Evolutionary conservation across 2,797 vertebrate genomes (phyloP).

Genomic region (Mormyrops attenuatus): DNA sequence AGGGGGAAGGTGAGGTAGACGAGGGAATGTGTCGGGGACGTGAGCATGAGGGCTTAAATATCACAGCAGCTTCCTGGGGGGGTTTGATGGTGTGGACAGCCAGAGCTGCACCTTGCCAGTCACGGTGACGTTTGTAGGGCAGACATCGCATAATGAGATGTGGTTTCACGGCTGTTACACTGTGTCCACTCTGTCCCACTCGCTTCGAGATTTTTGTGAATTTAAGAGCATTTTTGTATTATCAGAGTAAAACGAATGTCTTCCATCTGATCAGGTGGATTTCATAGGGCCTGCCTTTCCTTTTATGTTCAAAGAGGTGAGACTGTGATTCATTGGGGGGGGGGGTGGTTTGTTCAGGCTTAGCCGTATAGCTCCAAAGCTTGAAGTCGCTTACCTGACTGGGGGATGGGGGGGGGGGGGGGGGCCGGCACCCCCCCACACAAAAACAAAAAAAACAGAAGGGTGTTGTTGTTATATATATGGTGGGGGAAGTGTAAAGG

Average conservation of each 20-base stretch:
- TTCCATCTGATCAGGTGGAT: not conserved
- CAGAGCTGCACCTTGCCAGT: not conserved
- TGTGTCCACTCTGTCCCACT: not conserved
- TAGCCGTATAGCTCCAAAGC: not conserved
- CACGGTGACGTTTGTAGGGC: not conserved
- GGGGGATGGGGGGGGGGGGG: not conserved
- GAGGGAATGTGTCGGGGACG: not conserved
- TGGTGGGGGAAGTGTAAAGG: too few relatives aligned
- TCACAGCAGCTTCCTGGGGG: not conserved
- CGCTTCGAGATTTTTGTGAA: not conserved
- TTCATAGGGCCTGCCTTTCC: not conserved
- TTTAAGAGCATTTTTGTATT: not conserved
- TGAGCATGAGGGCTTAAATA: not conserved
- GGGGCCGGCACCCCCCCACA: too few relatives aligned
- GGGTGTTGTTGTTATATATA: too few relatives aligned
- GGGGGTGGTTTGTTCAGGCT: not conserved
- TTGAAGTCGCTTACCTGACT: not conserved
- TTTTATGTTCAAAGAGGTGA: not conserved
- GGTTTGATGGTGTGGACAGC: not conserved
- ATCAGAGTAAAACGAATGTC: not conserved
- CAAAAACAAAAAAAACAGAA: too few relatives aligned
- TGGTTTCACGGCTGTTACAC: not conserved
- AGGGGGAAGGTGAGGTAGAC: not conserved
- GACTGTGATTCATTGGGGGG: not conserved
- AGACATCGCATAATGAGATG: conserved; percentile 6